These are phyloP conservation scores for Tribolium madens DNA, from an alignment of 1,140 invertebrate species.

Conservation along the genomic window DNA sequence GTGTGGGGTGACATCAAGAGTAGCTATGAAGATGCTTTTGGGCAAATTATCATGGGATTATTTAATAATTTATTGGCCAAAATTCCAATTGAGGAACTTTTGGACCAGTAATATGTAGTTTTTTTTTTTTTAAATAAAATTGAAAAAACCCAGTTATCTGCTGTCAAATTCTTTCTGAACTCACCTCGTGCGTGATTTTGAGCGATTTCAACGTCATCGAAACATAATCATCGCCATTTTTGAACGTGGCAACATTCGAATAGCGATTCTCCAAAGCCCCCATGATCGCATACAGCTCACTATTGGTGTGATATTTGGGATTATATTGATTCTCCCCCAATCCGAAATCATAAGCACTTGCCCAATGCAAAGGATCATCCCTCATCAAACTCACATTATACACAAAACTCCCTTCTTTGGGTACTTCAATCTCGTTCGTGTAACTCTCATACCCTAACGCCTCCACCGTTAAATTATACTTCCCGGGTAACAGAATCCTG, in stretches of 20 bases:
- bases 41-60: background rate
- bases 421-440: conserved; percentile 67
- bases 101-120: background rate
- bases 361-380: conserved; percentile 83
- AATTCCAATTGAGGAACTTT: conserved; percentile 5
- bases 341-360: conserved; percentile 79
- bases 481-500: conserved; percentile 89
- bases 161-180: no score
- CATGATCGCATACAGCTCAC: conserved; percentile 74
- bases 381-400: conserved; percentile 86
- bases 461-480: conserved; percentile 84
- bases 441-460: conserved; percentile 70
- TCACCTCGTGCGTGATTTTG: conserved; percentile 74
- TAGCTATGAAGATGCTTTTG: conserved; percentile 2
- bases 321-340: conserved; percentile 68
- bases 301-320: conserved; percentile 73
- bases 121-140: no score
- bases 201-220: conserved; percentile 74
- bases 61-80: conserved; percentile 10
- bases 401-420: conserved; percentile 70
- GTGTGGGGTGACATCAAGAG: conserved; percentile 63
- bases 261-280: conserved; percentile 75
- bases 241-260: conserved; percentile 73
- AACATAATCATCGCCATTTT: conserved; percentile 71
- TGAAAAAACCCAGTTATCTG: no score